Base-by-base conservation (phyloP, 2,113 vertebrate genomes). In the Platichthys stellatus region DNA sequence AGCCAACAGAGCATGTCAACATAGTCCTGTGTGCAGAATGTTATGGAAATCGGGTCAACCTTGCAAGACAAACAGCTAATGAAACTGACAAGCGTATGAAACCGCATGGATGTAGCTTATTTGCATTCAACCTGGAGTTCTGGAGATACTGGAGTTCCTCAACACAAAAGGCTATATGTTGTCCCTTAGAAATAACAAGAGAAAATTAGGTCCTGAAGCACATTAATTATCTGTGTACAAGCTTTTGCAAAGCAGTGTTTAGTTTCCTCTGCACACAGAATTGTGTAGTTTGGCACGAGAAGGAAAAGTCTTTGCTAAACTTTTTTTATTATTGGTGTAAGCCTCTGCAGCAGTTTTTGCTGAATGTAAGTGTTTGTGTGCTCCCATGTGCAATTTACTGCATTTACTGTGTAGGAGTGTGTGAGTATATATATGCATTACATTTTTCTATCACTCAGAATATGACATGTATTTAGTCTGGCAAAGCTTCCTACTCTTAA, bases 341-440 rank as follows among this genome's bases (percentile, higher is more conserved):
- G 72, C 56, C 53, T 74, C 24, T 43, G 57, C 66, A 47, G 49
- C 21, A 43, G 56, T 0, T 0, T 77, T n/a, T 71, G 10, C 40
- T 12, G 40, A 64, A 62, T 65, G 14, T 6, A 21, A 61, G 17
- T 61, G 23, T 69, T 69, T 54, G 20, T 74, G 62, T 70, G 49
- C 9, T 35, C 28, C 2, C 21, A 3, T 78, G 59, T 76, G 59
- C 60, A 24, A 53, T 70, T 64, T 10, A 28, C 11, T 0, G 38
- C 26, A 63, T 56, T 71, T 13, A 23, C 17, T 0, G 56, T 60
- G 71, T 60, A 38, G 17, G 51, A 68, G 69, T 76, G 53, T 10
- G 51, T n/a, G 28, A n/a, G 20, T 53, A 40, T 70, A 59, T 76
- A 59, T 53, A 66, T 84, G 65, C 24, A 38, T 76, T 59, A 51